These are phyloP conservation scores for Lasioglossum villosulum DNA, from an alignment of 2,888 invertebrate genomes.

Conservation along the genomic window DNA sequence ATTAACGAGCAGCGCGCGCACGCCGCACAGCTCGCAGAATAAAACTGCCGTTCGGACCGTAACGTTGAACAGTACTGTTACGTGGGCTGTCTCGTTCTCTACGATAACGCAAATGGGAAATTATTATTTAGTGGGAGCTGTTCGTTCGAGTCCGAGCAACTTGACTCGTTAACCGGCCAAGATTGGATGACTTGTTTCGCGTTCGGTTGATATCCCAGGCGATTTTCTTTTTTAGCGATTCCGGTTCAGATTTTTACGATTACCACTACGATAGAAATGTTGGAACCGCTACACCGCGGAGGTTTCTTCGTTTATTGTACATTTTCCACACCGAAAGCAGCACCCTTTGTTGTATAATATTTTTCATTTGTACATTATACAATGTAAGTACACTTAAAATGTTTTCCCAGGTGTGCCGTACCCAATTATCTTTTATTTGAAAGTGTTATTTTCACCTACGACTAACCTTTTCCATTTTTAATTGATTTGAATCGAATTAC, in stretches of 20 bases:
- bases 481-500: neutral
- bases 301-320: neutral
- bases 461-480: too few species aligned
- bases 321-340: neutral
- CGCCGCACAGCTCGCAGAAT: neutral
- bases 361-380: too few species aligned
- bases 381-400: too few species aligned
- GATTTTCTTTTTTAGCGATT: neutral
- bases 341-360: too few species aligned
- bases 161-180: neutral
- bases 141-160: neutral
- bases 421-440: too few species aligned
- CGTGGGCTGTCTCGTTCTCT: neutral
- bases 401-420: too few species aligned
- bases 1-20: conserved; percentile 27
- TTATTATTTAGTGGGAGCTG: neutral
- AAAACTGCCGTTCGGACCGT: neutral
- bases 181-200: conserved; percentile 9
- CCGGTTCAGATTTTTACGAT: neutral
- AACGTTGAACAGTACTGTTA: conserved; percentile 16
- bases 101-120: conserved; percentile 20
- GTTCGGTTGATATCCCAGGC: neutral
- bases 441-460: too few species aligned
- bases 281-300: neutral
- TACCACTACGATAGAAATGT: neutral